Conservation (phyloP, 1,140 invertebrate genomes). For the Melipona quadrifasciata region DNA sequence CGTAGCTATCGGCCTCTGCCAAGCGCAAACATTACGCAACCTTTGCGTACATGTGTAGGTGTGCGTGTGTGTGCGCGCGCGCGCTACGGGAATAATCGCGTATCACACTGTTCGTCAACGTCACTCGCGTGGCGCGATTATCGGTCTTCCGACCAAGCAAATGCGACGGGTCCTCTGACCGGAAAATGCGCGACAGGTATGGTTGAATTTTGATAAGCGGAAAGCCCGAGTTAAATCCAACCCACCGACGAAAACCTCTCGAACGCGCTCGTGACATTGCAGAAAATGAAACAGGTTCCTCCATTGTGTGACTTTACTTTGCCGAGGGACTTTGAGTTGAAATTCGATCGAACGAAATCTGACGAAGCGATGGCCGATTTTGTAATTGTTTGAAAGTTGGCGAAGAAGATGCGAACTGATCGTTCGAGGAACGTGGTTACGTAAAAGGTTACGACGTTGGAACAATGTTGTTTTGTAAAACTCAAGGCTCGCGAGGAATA, state of each 20-base stretch:
- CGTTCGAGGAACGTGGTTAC: background rate
- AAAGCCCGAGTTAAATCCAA: no score
- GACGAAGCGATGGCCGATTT: no score
- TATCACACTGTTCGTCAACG: constrained; percentile 27
- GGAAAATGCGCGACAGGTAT: background rate
- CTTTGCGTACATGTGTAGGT: background rate
- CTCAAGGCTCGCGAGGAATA: background rate
- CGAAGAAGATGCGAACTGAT: background rate
- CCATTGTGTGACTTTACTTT: no score
- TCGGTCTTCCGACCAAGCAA: constrained; percentile 56
- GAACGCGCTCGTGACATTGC: no score
- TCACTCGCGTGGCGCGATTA: constrained; percentile 62
- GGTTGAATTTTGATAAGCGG: background rate
- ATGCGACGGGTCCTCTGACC: constrained; percentile 31
- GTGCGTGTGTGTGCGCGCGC: background rate
- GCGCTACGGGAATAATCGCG: constrained; percentile 16
- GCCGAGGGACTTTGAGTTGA: no score
- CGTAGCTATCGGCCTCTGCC: constrained; percentile 51
- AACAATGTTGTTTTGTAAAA: background rate
- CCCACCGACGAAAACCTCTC: no score
- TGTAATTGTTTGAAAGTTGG: no score
- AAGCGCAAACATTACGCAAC: constrained; percentile 56
- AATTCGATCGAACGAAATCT: no score
- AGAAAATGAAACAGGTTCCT: no score
- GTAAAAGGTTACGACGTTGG: background rate